These are phyloP conservation scores for Erpobdella octoculata DNA, from an alignment of 2,888 invertebrate species.

Conservation along the genomic window DNA sequence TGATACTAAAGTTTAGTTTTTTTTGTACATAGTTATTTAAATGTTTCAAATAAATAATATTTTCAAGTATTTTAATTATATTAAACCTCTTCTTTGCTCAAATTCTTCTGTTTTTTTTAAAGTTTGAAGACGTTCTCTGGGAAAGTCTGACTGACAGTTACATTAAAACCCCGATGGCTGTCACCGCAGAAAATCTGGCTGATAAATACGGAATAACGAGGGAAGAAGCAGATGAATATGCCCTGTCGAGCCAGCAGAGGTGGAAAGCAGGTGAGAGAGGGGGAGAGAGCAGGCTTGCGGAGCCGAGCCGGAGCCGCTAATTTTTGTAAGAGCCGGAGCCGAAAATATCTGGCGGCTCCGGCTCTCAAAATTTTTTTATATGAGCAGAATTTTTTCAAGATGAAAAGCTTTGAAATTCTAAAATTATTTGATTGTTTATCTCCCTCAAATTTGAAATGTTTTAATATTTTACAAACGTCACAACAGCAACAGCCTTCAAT, in stretches of 20 bases:
- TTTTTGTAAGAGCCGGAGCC: no score
- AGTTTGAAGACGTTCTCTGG: constrained; percentile 84
- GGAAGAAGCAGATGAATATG: constrained; percentile 67
- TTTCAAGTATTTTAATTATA: neutral
- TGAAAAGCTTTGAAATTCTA: no score
- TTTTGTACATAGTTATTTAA: neutral
- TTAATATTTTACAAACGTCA: no score
- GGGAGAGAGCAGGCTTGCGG: no score
- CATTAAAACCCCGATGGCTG: constrained; percentile 85
- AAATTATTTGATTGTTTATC: no score
- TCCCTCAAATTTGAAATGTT: no score
- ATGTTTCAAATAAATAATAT: neutral
- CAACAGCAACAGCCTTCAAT: no score
- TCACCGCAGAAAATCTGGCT: constrained; percentile 61
- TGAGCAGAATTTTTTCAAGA: no score
- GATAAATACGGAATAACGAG: constrained; percentile 48
- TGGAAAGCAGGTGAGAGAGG: constrained; percentile 76
- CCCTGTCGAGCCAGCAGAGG: constrained; percentile 72
- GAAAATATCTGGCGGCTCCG: no score
- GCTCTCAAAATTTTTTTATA: no score
- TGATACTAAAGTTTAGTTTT: neutral
- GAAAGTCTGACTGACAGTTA: constrained; percentile 75
- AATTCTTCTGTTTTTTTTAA: no score
- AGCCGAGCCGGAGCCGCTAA: no score
- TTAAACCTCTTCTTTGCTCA: neutral